Evolutionary conservation across 1,140 invertebrate genomes (phyloP).

Genomic region (Pseudomyrmex dendroicus): DNA sequence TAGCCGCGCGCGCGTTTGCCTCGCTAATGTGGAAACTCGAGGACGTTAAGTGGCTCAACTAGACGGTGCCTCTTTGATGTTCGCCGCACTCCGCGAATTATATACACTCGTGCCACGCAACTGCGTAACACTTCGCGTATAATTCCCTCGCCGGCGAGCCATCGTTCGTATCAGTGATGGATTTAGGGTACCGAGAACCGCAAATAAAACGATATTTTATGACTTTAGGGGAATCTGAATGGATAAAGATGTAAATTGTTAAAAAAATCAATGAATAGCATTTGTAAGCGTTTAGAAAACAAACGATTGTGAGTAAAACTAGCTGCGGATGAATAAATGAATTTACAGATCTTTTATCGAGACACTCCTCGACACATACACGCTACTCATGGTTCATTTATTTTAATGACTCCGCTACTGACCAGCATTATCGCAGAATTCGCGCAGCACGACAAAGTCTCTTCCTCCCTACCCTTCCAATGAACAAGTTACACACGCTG

Average conservation of each 20-base stretch:
- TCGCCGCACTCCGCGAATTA: conserved; percentile 71
- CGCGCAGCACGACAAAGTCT: conserved; percentile 48
- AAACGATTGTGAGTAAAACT: neutral
- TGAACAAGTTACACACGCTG: conserved; percentile 66
- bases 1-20: conserved; percentile 74
- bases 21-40: conserved; percentile 82
- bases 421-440: conserved; percentile 30
- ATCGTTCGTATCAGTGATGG: conserved; percentile 43
- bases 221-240: neutral
- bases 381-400: neutral
- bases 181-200: conserved; percentile 6
- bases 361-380: no score
- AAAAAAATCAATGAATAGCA: neutral
- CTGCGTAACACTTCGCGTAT: conserved; percentile 68
- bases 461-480: conserved; percentile 49
- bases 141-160: conserved; percentile 60
- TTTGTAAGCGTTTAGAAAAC: neutral
- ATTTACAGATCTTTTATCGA: conserved; percentile 1
- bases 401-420: conserved; percentile 48
- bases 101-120: conserved; percentile 72
- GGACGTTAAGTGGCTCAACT: conserved; percentile 83
- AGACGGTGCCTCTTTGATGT: conserved; percentile 80
- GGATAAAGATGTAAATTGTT: neutral
- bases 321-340: neutral
- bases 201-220: neutral